Conservation (phyloP, 2,888 invertebrate genomes). For the Hirtodrosophila histrioides region DNA sequence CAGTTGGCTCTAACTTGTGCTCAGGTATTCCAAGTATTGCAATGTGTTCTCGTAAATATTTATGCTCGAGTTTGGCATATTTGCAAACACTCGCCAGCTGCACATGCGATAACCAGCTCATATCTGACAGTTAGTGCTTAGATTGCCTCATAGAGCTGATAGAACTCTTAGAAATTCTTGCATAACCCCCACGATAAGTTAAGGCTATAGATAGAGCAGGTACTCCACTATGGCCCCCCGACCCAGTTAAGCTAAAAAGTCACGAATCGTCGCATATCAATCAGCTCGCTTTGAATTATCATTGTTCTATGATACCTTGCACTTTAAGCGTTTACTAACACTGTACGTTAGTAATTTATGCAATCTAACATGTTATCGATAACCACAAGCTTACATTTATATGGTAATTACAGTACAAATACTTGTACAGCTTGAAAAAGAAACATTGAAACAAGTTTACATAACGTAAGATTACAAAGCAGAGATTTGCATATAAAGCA, state of each 20-base stretch:
- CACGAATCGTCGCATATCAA: constrained; percentile 19
- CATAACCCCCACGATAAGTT: constrained; percentile 20
- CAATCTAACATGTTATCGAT: background rate
- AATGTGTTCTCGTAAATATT: constrained; percentile 53
- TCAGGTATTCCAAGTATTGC: constrained; percentile 52
- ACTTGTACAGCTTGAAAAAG: constrained; percentile 4
- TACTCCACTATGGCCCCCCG: constrained; percentile 3
- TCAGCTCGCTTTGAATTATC: constrained; percentile 7
- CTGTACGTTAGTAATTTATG: background rate
- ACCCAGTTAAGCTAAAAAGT: constrained; percentile 23
- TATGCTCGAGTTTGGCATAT: constrained; percentile 54
- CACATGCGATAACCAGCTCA: constrained; percentile 19
- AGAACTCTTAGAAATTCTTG: constrained; percentile 22
- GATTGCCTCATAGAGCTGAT: constrained; percentile 1
- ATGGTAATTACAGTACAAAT: constrained; percentile 1
- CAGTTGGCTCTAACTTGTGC: constrained; percentile 31
- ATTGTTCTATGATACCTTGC: background rate
- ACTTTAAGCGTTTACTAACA: constrained; percentile 1
- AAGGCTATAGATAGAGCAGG: constrained; percentile 34
- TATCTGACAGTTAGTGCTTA: constrained; percentile 14
- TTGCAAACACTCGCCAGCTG: constrained; percentile 32
- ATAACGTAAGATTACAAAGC: constrained; percentile 5
- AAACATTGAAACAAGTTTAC: constrained; percentile 10
- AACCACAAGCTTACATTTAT: background rate
- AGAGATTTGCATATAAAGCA: constrained; percentile 20